Percentiles rank a stretch among this genome's conserved stretches.
These are phyloP conservation scores for Salpingus planirostris DNA, from an alignment of 2,888 invertebrate species.

Conservation along the genomic window DNA sequence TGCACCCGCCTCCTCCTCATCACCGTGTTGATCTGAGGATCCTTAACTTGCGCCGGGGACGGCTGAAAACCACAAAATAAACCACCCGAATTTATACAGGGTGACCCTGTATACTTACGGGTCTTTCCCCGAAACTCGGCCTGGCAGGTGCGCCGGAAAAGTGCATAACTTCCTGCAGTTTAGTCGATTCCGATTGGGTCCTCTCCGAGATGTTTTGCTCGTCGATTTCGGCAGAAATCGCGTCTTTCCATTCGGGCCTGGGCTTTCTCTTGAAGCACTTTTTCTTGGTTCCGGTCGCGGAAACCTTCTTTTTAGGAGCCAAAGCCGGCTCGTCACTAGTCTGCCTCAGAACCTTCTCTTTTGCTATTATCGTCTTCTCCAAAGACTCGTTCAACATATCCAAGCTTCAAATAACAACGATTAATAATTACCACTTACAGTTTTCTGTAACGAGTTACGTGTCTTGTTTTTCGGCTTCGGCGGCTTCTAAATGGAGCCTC, in stretches of 20 bases:
- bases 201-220: background rate
- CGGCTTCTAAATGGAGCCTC: conserved; percentile 26
- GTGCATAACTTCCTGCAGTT: background rate
- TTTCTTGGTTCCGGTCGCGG: background rate
- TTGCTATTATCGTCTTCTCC: background rate
- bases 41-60: too few relatives aligned
- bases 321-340: background rate
- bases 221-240: background rate
- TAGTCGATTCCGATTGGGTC: background rate
- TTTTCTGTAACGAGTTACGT: too few relatives aligned
- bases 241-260: background rate
- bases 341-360: background rate
- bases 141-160: background rate
- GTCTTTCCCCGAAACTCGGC: too few relatives aligned
- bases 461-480: conserved; percentile 30
- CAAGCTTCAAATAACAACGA: background rate
- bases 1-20: too few relatives aligned
- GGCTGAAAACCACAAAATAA: too few relatives aligned
- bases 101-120: too few relatives aligned
- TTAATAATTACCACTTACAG: too few relatives aligned
- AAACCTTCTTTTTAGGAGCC: background rate
- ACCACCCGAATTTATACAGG: too few relatives aligned
- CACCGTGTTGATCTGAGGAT: too few relatives aligned
- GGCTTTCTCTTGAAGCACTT: background rate
- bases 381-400: background rate